These are phyloP conservation scores for Cinclus mexicanus DNA, from an alignment of 2,113 vertebrate species.

Conservation along the genomic window DNA sequence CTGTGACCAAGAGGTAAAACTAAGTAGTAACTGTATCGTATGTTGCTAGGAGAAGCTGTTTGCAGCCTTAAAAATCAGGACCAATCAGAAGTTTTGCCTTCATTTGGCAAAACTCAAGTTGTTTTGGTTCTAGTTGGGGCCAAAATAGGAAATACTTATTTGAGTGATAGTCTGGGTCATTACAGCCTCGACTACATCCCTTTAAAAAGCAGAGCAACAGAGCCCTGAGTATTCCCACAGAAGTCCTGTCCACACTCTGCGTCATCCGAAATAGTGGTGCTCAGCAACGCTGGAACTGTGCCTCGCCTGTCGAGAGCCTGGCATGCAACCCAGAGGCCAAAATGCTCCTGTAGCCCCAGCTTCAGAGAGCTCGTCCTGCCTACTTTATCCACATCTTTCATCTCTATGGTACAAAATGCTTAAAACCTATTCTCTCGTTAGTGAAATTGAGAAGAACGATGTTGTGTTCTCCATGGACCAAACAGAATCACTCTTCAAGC, in stretches of 20 bases:
- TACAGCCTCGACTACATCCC: neutral
- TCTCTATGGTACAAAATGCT: neutral
- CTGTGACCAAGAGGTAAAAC: neutral
- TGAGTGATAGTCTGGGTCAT: conserved; percentile 34
- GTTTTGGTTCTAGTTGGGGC: neutral
- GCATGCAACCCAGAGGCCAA: neutral
- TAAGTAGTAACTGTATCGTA: neutral
- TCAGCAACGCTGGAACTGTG: conserved; percentile 44
- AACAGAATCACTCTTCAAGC: conserved; percentile 91
- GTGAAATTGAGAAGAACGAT: conserved; percentile 92
- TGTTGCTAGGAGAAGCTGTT: conserved; percentile 19
- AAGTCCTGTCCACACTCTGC: conserved; percentile 18
- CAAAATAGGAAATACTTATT: conserved; percentile 35
- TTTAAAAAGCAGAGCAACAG: conserved; percentile 43
- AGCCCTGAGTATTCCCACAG: conserved; percentile 27
- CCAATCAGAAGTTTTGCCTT: neutral
- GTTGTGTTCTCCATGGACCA: conserved; percentile 94
- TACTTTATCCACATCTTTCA: neutral
- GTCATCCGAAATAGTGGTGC: conserved; percentile 25
- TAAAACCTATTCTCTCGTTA: conserved; percentile 62
- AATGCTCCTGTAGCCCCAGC: neutral
- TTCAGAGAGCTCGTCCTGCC: neutral
- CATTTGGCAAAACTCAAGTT: neutral
- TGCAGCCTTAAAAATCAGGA: neutral
- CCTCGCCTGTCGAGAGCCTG: neutral